Base-by-base conservation (phyloP, 2,113 vertebrate species). In the Trichechus manatus region DNA sequence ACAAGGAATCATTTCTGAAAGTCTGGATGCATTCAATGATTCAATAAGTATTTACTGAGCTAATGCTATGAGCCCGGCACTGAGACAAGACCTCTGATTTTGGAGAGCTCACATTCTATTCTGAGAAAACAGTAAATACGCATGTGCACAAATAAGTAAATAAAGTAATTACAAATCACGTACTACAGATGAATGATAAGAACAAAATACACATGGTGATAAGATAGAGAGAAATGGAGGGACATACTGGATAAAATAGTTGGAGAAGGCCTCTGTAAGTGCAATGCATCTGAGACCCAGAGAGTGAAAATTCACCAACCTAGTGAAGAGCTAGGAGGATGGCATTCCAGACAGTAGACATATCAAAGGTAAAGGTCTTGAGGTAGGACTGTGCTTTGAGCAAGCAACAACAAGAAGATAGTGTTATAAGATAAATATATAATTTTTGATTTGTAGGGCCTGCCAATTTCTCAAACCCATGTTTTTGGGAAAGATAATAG, bases 231-330 rank as follows among this genome's bases (percentile, higher is more conserved):
- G 47, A 56, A 80, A 9, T 2, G 72, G 33, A 31, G 20, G 33
- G 39, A 29, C 0, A 6, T 23, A 22, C 2, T 42, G 9, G 1
- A 36, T 6, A 44, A 14, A 25, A 22, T 39, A 63, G 92, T 23
- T 47, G 19, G 39, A 47, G 20, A 93, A 93, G 11, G 23, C 4
- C 20, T 44, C 20, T n/a, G 33, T 11, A 50, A 31, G 39, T 4
- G 1, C 20, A 17, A 9, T 3, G 0, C 0, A 9, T 19, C 8
- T 5, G 11, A 44, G 22, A 68, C 19, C 33, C 47, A 7, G 42
- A 53, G 33, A 10, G 19, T 9, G 36, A 25, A 9, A n/a, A 25
- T 4, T 14, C 29, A n/a, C 75, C 39, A 72, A 7, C 36, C 36
- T 22, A 11, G 10, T 15, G 33, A 33, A 53, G 31, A 27, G 6